Evolutionary conservation across 1,140 invertebrate genomes (phyloP).

Genomic region (Drosophila subobscura): DNA sequence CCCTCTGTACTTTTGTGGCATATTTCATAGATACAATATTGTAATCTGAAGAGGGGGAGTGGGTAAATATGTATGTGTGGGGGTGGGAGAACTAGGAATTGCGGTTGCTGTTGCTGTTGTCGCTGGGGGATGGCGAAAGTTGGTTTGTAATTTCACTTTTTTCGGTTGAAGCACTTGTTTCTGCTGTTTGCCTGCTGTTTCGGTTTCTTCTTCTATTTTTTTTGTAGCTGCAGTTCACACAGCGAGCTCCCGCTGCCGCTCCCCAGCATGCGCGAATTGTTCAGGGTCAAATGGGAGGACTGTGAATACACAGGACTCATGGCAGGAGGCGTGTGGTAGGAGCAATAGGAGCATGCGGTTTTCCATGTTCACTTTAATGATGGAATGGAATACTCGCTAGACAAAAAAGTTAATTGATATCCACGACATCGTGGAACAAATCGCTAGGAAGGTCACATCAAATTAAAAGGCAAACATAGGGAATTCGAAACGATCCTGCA

Average conservation of each 20-base stretch:
- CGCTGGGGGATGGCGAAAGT: constrained; percentile 6
- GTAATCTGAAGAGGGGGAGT: constrained; percentile 33
- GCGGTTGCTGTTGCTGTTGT: background rate
- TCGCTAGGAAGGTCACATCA: background rate
- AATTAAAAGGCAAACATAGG: background rate
- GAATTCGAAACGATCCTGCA: background rate
- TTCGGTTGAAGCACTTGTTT: constrained; percentile 5
- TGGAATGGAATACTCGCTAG: background rate
- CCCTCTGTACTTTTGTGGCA: constrained; percentile 63
- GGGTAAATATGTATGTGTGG: background rate
- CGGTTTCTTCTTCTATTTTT: constrained; percentile 13
- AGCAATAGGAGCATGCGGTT: too few relatives aligned
- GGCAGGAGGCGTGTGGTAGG: too few relatives aligned
- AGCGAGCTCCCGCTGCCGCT: constrained; percentile 2
- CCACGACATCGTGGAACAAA: background rate
- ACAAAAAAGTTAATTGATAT: background rate
- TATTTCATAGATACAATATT: constrained; percentile 71
- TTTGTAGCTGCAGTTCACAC: constrained; percentile 25
- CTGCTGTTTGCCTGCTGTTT: background rate
- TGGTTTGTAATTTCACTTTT: constrained; percentile 57
- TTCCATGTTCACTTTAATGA: background rate
- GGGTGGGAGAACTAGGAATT: constrained; percentile 5
- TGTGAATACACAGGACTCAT: background rate
- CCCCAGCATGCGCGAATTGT: constrained; percentile 6
- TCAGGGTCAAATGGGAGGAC: constrained; percentile 28